phyloP scores from a whole-genome alignment of 2,888 invertebrate species.

The Andrena fulva region DNA sequence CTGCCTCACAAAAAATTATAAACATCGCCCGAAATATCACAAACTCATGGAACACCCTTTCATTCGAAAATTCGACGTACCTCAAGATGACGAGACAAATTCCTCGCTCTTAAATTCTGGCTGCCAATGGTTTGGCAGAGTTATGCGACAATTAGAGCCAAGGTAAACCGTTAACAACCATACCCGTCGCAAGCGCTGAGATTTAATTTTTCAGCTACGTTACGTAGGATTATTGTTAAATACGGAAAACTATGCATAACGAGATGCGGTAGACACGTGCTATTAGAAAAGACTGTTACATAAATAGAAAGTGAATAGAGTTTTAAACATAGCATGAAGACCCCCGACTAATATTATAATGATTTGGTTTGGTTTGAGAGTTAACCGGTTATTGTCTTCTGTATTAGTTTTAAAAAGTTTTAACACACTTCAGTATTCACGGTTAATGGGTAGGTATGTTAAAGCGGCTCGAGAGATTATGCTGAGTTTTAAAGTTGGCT shows the following conservation, averaged over 20 bases:
- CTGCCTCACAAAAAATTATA: conserved; percentile 97
- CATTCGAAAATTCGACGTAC: conserved; percentile 91
- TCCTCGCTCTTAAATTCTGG: conserved; percentile 77
- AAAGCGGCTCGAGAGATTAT: conserved; percentile 51
- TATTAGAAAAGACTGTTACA: conserved; percentile 47
- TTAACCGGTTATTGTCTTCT: conserved; percentile 70
- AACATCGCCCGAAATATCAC: conserved; percentile 96
- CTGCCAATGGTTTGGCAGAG: conserved; percentile 91
- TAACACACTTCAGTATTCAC: conserved; percentile 63
- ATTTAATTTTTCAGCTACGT: conserved; percentile 26
- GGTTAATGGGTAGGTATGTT: conserved; percentile 68
- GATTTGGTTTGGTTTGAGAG: conserved; percentile 82
- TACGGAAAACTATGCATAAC: conserved; percentile 21
- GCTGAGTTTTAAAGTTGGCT: conserved; percentile 60
- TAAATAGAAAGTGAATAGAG: conserved; percentile 54
- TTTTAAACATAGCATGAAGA: conserved; percentile 79
- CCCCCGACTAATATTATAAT: conserved; percentile 83
- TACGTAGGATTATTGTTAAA: conserved; percentile 36
- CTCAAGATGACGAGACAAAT: conserved; percentile 74
- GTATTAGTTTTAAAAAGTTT: conserved; percentile 55
- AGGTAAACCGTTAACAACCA: conserved; percentile 75
- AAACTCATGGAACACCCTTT: conserved; percentile 95
- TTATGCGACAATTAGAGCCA: conserved; percentile 86
- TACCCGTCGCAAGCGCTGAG: conserved; percentile 15
- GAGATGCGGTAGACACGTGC: conserved; percentile 39